Evolutionary conservation across 2,888 invertebrate species (phyloP), one percentile per base, ranked within the genome.

Genomic region (Troglohyphantes excavatus): DNA sequence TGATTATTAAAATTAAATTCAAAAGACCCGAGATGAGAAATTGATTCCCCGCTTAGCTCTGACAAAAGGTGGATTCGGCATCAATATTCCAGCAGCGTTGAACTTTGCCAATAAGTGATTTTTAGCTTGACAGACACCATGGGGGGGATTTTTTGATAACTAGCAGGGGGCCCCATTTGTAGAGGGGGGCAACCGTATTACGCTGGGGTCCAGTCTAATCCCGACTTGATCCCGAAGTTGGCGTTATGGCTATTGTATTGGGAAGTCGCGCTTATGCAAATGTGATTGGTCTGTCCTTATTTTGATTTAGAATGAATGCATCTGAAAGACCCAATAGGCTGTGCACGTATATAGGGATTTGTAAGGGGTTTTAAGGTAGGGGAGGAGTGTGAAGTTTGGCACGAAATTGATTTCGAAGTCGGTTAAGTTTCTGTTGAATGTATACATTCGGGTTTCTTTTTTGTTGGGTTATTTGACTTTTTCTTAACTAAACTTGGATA

Each of bases 221-320:
- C 67, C 61, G 13, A 19, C 27, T 75, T 76, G 33, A 85, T 76
- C 85, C 76, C 53, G 59, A 76, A 85, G 76, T 78, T 85, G 85
- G 75, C 85, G 70, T 78, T 67, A 39, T 17, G 78, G 67, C 76
- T 29, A 43, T 85, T 85, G 76, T 78, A 85, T 63, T 65, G 59
- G 76, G 73, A 78, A 85, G 76, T 33, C 17, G 68, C 61, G 76
- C 76, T 85, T 76, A 85, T 76, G 85, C 59, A 67, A 78, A 85
- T 85, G 85, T 23, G 68, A 85, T 78, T 39, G 76, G 19, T 43
- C 27, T 61, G 53, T 46, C 67, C 68, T 85, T 75, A 85, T 85
- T 85, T 68, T 78, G 76, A 85, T 76, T 61, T 59, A 39, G 43
- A 23, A 46, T 13, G 68, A 27, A 68, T 39, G 39, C n/a, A 21